These are phyloP conservation scores for Picus viridis DNA, from an alignment of 2,797 vertebrate species.

Conservation along the genomic window DNA sequence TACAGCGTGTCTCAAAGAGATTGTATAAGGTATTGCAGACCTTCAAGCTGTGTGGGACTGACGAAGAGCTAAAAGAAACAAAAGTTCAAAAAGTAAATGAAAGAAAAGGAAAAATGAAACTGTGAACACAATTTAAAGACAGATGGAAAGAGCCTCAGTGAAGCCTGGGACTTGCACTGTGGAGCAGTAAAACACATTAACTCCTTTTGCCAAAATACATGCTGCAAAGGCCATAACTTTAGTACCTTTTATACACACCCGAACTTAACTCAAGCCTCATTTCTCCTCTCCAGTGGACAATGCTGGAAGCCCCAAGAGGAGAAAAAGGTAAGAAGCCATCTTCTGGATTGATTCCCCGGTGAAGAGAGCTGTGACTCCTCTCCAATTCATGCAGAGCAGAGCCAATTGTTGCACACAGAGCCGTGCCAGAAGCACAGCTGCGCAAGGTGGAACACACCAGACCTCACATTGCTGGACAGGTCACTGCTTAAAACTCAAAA, in stretches of 20 bases:
- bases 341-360: background rate
- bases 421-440: background rate
- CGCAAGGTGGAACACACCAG: background rate
- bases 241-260: background rate
- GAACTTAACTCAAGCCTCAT: background rate
- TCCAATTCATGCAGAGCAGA: background rate
- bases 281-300: background rate
- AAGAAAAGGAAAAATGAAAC: background rate
- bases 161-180: background rate
- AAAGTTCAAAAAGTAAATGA: background rate
- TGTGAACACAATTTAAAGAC: constrained; percentile 1
- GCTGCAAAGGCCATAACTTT: background rate
- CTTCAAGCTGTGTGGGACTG: background rate
- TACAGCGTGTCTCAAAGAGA: constrained; percentile 27
- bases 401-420: background rate
- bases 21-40: background rate
- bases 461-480: background rate
- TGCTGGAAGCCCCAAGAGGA: background rate
- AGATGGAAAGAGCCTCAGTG: background rate
- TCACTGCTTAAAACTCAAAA: background rate
- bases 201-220: background rate
- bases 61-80: background rate
- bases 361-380: background rate
- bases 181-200: constrained; percentile 11
- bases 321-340: background rate